Percentiles rank a stretch among this genome's conserved stretches.
phyloP scores from a whole-genome alignment of 2,888 invertebrate genomes.

The Noctuana brunneofusca region DNA sequence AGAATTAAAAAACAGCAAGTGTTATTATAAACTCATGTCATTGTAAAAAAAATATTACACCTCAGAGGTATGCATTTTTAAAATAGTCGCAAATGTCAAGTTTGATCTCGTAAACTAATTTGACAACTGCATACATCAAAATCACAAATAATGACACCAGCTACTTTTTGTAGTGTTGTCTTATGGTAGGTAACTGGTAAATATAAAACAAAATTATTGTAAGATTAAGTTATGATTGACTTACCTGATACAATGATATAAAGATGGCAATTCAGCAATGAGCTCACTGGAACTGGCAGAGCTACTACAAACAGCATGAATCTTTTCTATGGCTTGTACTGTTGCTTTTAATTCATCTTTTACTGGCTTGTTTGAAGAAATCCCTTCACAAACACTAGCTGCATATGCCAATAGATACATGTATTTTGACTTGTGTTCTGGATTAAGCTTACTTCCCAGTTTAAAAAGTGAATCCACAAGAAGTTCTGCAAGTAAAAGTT shows the following conservation, averaged over 20 bases:
- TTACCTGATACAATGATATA: constrained; percentile 95
- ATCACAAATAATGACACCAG: too few relatives aligned
- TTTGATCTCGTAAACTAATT: too few relatives aligned
- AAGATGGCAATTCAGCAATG: constrained; percentile 93
- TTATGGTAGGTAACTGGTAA: too few relatives aligned
- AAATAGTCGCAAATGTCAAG: too few relatives aligned
- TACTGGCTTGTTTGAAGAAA: constrained; percentile 85
- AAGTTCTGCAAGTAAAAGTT: constrained; percentile 83
- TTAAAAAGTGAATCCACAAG: constrained; percentile 97
- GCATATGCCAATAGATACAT: constrained; percentile 97
- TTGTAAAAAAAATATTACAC: too few relatives aligned
- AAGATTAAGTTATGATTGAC: too few relatives aligned
- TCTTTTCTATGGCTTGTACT: constrained; percentile 95
- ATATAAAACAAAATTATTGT: too few relatives aligned
- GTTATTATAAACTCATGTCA: too few relatives aligned
- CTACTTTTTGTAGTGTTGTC: too few relatives aligned
- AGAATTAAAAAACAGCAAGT: too few relatives aligned
- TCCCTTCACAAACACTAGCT: constrained; percentile 94
- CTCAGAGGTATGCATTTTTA: too few relatives aligned
- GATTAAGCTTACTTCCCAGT: constrained; percentile 96
- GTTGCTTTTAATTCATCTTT: constrained; percentile 97
- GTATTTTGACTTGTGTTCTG: constrained; percentile 98
- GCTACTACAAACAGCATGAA: constrained; percentile 92
- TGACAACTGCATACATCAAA: too few relatives aligned
- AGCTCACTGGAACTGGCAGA: constrained; percentile 97